Base-by-base conservation (phyloP, 2,888 invertebrate species). In the Plagodis pulveraria region DNA sequence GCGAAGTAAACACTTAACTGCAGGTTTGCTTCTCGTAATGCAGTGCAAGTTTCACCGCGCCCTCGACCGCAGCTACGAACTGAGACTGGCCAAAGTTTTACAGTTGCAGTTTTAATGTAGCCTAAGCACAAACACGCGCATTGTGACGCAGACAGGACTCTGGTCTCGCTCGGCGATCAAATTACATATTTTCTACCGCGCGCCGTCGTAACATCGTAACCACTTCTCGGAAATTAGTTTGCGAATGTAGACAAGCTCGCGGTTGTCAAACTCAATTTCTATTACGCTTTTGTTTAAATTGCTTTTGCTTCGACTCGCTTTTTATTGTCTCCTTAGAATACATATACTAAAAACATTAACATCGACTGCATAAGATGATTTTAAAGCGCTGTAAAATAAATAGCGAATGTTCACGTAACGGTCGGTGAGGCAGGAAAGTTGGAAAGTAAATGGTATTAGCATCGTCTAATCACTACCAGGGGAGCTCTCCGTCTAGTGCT, bases 401-500 rank as follows among this genome's bases (percentile, higher is more conserved):
- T 86, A 86, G 83, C 78, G 71, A 78, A 84, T 80, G 83, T 85
- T 87, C 85, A 74, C 76, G 84, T 87, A 86, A 87, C 89, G 89
- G 87, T 83, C 82, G 86, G 86, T 83, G 85, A 88, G 85, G 83
- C 86, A 86, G 85, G 84, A 81, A 91, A 89, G 89, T 89, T 86
- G 81, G 86, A 89, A 90, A 89, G 89, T 91, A 90, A 91, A 91
- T 87, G 91, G 87, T 90, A 92, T 91, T 91, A 91, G 89, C 89
- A 88, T 86, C 85, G 88, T 86, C 86, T 91, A 91, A 92, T 92
- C 89, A 89, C 91, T 86, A 83, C 81, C 91, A 79, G 76, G 91
- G 91, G 91, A 91, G 89, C 88, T 75, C 76, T 91, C 75, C 73
- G 81, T 86, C 84, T 85, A 81, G 80, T 75, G 80, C 79, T 80